Evolutionary conservation across 2,797 vertebrate genomes (phyloP).

Genomic region (Tinamus major): DNA sequence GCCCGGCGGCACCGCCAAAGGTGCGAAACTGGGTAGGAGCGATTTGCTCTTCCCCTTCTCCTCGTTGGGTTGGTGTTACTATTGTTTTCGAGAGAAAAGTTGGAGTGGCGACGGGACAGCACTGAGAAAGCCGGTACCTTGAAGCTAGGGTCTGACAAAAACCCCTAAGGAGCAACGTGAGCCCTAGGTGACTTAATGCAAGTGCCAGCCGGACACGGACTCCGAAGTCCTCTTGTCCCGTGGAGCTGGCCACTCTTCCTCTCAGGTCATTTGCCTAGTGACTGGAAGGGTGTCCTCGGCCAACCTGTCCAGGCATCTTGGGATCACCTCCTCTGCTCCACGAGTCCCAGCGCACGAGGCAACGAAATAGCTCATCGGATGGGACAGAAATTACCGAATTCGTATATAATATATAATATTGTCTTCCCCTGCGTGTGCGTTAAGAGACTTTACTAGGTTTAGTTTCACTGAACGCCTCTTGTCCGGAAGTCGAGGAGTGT

Average conservation of each 20-base stretch:
- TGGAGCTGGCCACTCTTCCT: neutral
- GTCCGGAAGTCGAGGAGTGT: neutral
- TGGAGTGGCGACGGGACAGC: neutral
- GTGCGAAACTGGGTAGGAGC: neutral
- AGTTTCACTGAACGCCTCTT: neutral
- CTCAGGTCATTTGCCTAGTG: neutral
- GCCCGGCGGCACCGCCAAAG: neutral
- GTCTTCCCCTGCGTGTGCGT: neutral
- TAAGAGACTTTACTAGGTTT: neutral
- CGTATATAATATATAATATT: neutral
- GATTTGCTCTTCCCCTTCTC: neutral
- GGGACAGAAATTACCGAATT: neutral
- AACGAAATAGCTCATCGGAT: constrained; percentile 36
- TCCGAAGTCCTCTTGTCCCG: neutral
- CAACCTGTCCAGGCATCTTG: neutral
- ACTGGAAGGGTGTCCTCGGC: neutral
- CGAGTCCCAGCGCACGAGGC: neutral
- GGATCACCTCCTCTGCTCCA: constrained; percentile 1
- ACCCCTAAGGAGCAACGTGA: neutral
- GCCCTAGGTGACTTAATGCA: neutral
- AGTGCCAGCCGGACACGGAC: neutral
- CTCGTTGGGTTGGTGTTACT: neutral
- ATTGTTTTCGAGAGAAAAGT: too few species aligned
- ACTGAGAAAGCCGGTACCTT: neutral
- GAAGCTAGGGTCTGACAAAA: neutral